Conservation (phyloP, 2,797 vertebrate genomes). For the Galagoides demidoff region DNA sequence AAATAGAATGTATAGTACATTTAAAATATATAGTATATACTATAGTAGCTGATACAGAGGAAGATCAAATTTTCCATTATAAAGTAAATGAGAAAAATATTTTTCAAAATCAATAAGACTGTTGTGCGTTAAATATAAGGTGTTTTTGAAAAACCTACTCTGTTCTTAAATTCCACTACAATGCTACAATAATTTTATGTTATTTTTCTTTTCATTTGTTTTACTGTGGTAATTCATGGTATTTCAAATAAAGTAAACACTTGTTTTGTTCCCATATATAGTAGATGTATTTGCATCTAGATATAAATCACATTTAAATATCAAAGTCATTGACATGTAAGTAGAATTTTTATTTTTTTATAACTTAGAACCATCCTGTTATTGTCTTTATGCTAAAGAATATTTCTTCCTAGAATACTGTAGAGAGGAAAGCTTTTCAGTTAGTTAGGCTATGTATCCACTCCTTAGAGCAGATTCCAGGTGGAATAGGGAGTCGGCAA, state of each 20-base stretch:
- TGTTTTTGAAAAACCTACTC: constrained; percentile 68
- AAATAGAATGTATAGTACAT: background rate
- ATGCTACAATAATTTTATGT: constrained; percentile 64
- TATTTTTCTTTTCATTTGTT: constrained; percentile 60
- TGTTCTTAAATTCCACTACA: constrained; percentile 73
- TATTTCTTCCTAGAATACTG: background rate
- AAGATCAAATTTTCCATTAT: constrained; percentile 74
- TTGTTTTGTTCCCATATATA: background rate
- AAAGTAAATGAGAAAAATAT: constrained; percentile 65
- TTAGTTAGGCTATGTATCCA: background rate
- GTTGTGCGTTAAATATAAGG: constrained; percentile 74
- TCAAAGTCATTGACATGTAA: background rate
- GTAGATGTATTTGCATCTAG: constrained; percentile 30
- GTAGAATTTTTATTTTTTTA: constrained; percentile 25
- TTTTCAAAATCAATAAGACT: constrained; percentile 77
- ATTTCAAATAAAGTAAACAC: constrained; percentile 49
- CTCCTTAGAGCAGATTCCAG: background rate
- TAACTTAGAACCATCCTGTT: background rate
- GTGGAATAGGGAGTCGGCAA: background rate
- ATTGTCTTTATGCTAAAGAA: background rate
- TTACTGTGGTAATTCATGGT: constrained; percentile 59
- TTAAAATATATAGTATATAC: too few relatives aligned
- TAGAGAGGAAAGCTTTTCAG: background rate
- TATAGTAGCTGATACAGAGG: background rate
- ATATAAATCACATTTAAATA: constrained; percentile 55